A percentile compares a stretch with the other conserved stretches of the same genome.
Conservation (phyloP, 2,113 vertebrate species). For the Clinocottus analis region DNA sequence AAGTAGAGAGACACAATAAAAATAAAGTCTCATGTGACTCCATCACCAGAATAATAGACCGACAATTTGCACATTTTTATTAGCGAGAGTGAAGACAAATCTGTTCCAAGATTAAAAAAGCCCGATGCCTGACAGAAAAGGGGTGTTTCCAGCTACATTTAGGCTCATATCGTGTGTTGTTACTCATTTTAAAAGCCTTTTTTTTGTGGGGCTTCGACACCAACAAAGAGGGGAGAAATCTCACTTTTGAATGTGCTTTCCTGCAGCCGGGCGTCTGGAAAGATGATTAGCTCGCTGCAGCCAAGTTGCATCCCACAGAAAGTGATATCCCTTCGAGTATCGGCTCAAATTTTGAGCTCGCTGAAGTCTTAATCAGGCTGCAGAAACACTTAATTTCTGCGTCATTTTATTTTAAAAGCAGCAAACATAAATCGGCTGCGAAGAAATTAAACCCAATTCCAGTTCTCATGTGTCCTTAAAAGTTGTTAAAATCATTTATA, state of each 20-base stretch:
- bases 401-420: neutral
- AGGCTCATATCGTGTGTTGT: neutral
- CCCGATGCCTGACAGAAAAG: neutral
- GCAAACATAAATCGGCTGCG: neutral
- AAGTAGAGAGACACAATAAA: neutral
- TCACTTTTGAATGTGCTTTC: neutral
- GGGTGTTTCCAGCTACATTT: neutral
- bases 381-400: constrained; percentile 15
- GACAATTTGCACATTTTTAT: neutral
- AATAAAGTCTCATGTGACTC: neutral
- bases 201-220: neutral
- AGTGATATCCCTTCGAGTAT: constrained; percentile 16
- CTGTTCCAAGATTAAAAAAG: neutral
- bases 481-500: neutral
- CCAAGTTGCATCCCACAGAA: constrained; percentile 49
- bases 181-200: neutral
- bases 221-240: constrained; percentile 10
- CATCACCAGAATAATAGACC: neutral
- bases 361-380: neutral
- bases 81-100: neutral
- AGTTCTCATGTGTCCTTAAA: neutral
- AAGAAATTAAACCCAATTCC: neutral
- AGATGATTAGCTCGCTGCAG: constrained; percentile 57
- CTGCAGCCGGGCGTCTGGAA: constrained; percentile 63
- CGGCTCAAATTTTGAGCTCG: neutral